Conservation (phyloP, 1,140 invertebrate species). For the Hormaphis cornu region DNA sequence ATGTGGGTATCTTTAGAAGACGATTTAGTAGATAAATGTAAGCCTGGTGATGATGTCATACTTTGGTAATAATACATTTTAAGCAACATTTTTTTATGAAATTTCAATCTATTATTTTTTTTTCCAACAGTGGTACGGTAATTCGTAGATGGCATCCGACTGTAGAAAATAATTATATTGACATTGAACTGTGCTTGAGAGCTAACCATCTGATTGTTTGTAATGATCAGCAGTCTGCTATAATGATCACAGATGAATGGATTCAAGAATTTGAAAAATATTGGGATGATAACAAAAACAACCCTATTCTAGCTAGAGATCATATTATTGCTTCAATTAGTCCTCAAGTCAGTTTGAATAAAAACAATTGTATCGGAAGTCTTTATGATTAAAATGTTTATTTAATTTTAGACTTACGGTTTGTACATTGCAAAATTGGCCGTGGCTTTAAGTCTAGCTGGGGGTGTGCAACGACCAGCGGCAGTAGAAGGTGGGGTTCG, state of each 20-base stretch:
- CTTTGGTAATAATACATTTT: slow-evolving; percentile 54
- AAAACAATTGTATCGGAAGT: background rate
- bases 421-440: slow-evolving; percentile 80
- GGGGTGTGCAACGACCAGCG: slow-evolving; percentile 51
- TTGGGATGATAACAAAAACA: slow-evolving; percentile 57
- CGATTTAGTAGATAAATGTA: slow-evolving; percentile 77
- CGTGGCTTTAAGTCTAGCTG: slow-evolving; percentile 59
- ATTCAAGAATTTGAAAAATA: slow-evolving; percentile 62
- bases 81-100: background rate
- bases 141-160: slow-evolving; percentile 61
- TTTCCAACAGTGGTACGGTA: slow-evolving; percentile 66
- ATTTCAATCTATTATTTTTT: background rate
- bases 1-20: slow-evolving; percentile 73
- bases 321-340: slow-evolving; percentile 72
- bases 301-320: slow-evolving; percentile 63
- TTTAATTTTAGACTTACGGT: slow-evolving; percentile 61
- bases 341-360: slow-evolving; percentile 54
- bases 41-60: slow-evolving; percentile 78
- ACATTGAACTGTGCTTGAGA: slow-evolving; percentile 61
- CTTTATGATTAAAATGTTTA: background rate
- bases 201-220: slow-evolving; percentile 65
- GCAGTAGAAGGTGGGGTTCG: slow-evolving; percentile 47
- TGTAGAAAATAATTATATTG: slow-evolving; percentile 49
- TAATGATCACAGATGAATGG: slow-evolving; percentile 58
- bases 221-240: slow-evolving; percentile 54